phyloP scores from a whole-genome alignment of 2,888 invertebrate genomes.

The Drosophila cognata region DNA sequence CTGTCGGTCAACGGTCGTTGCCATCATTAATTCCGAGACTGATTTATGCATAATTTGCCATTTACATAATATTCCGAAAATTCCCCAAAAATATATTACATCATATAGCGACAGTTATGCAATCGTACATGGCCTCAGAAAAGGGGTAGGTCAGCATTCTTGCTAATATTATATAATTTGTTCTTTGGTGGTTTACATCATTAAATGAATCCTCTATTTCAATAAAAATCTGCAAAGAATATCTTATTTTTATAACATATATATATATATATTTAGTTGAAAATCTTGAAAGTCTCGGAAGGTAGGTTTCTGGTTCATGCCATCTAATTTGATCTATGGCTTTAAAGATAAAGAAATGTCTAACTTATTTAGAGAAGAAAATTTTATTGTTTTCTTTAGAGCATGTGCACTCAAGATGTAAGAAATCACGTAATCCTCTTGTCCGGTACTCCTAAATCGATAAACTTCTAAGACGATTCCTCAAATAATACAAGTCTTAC shows the following conservation, averaged over 20 bases:
- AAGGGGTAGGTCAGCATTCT: constrained; percentile 43
- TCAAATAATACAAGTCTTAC: neutral
- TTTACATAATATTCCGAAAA: constrained; percentile 43
- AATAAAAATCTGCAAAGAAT: neutral
- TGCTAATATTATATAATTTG: neutral
- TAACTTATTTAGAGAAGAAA: no score
- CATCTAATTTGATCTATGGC: neutral
- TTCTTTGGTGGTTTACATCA: neutral
- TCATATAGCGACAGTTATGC: constrained; percentile 39
- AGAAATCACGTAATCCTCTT: neutral
- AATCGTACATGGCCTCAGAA: neutral
- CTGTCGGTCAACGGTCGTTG: constrained; percentile 57
- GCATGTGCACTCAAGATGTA: accelerated
- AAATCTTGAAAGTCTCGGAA: neutral
- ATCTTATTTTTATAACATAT: neutral
- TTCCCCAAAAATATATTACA: constrained; percentile 32
- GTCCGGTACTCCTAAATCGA: neutral
- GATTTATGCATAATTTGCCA: constrained; percentile 22
- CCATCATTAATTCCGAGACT: constrained; percentile 38
- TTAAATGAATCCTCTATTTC: neutral
- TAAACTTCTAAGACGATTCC: accelerated
- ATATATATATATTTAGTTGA: neutral
- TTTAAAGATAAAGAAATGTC: neutral
- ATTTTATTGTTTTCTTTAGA: neutral
- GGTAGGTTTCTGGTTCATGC: neutral